Percentiles rank a stretch among this genome's conserved stretches.
Conservation (phyloP, 2,888 invertebrate genomes). For the Marronus borbonicus region DNA sequence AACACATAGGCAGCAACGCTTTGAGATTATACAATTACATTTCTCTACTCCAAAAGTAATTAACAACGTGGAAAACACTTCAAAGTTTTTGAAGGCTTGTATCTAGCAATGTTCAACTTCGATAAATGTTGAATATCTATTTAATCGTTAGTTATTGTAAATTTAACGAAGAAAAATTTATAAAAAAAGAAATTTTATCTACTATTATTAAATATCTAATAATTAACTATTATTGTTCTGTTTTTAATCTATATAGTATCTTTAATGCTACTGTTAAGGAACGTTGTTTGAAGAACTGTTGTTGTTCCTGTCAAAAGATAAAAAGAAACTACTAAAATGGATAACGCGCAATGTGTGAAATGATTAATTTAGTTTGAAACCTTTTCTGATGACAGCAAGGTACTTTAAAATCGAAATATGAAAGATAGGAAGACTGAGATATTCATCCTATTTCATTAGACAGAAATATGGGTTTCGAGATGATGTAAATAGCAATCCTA, state of each 20-base stretch:
- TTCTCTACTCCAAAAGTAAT: no score
- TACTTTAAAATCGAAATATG: no score
- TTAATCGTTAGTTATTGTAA: conserved; percentile 46
- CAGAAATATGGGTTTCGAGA: no score
- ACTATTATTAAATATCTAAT: conserved; percentile 46
- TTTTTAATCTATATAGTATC: conserved; percentile 31
- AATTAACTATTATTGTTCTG: conserved; percentile 55
- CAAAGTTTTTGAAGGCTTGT: conserved; percentile 20
- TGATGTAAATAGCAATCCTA: no score
- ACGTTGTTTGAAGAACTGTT: conserved; percentile 10
- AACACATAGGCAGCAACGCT: no score
- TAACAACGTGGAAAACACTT: no score
- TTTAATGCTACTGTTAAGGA: conserved; percentile 22
- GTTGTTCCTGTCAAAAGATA: conserved; percentile 12
- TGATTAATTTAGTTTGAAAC: no score
- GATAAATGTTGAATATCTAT: conserved; percentile 36
- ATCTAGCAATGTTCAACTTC: conserved; percentile 10
- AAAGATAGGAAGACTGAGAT: no score
- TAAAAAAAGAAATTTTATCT: conserved; percentile 51
- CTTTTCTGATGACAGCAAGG: no score
- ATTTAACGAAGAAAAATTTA: conserved; percentile 17
- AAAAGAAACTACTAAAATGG: no score
- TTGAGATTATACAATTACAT: no score
- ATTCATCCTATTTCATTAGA: no score
- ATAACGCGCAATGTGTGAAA: conserved; percentile 3